Percentiles rank a stretch among this genome's conserved stretches.
phyloP scores from a whole-genome alignment of 2,113 vertebrate species.

The Paralichthys olivaceus region DNA sequence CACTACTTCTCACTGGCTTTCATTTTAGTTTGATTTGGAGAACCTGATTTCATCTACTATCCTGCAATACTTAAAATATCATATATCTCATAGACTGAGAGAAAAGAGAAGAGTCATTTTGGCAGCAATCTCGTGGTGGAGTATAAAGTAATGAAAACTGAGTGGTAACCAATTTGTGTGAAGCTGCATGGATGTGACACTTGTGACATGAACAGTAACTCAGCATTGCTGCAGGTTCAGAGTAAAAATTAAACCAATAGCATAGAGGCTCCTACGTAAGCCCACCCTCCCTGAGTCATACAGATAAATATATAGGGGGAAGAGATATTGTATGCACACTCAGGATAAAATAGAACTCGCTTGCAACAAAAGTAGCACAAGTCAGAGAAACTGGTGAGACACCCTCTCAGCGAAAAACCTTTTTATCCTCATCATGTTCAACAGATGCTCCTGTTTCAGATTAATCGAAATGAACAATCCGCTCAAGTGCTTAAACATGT shows the following conservation, averaged over 20 bases:
- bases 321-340: conserved; percentile 29
- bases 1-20: no score
- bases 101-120: no score
- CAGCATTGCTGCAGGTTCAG: conserved; percentile 24
- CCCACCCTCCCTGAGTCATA: conserved; percentile 12
- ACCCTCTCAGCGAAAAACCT: conserved; percentile 16
- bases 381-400: conserved; percentile 1
- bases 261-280: conserved; percentile 13
- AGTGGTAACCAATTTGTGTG: neutral
- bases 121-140: no score
- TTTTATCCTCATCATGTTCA: conserved; percentile 34
- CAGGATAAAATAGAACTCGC: conserved; percentile 25
- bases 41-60: no score
- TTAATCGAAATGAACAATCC: conserved; percentile 10
- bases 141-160: no score
- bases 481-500: conserved; percentile 26
- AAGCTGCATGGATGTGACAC: neutral
- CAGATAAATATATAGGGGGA: conserved; percentile 45
- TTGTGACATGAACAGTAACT: no score
- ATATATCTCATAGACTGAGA: no score
- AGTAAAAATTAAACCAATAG: conserved; percentile 32
- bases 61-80: no score
- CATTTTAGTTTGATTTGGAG: no score
- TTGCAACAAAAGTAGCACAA: conserved; percentile 29
- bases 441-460: neutral